Conservation (phyloP, 2,113 vertebrate genomes). For the Xenopus laevis region DNA sequence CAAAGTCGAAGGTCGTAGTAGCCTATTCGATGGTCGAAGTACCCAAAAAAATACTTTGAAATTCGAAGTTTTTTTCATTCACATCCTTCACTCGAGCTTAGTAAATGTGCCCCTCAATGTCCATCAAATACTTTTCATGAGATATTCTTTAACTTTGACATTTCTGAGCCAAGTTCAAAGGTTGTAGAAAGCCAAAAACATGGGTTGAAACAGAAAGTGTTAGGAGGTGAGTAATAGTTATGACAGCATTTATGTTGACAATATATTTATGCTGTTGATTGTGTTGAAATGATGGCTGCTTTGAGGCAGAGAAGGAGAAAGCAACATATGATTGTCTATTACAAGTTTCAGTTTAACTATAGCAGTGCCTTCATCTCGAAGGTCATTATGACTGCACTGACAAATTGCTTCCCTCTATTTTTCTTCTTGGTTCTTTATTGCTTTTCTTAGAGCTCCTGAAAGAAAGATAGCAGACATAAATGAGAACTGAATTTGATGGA, state of each 20-base stretch:
- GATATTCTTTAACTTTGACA: background rate
- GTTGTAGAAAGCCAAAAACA: constrained; percentile 17
- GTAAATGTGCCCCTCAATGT: background rate
- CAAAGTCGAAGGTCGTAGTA: no score
- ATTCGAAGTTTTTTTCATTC: no score
- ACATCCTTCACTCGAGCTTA: no score
- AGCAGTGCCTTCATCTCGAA: constrained; percentile 31
- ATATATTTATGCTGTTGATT: constrained; percentile 18
- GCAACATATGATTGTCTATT: constrained; percentile 1
- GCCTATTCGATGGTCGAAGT: no score
- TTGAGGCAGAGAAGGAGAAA: constrained; percentile 7
- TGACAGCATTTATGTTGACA: constrained; percentile 24
- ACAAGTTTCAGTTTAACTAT: constrained; percentile 31
- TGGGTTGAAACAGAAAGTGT: constrained; percentile 17
- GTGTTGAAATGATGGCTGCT: constrained; percentile 16
- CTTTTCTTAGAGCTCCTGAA: constrained; percentile 38
- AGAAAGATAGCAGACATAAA: constrained; percentile 40
- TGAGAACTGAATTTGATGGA: constrained; percentile 40
- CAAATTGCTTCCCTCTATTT: constrained; percentile 32
- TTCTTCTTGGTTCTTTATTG: constrained; percentile 40
- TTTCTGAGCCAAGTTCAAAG: constrained; percentile 10
- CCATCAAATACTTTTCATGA: background rate
- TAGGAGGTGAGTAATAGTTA: constrained; percentile 20
- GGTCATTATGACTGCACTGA: constrained; percentile 36
- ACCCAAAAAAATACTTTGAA: no score